These are phyloP conservation scores for Phrynocephalus versicolor DNA, from an alignment of 2,113 vertebrate species.

Conservation along the genomic window DNA sequence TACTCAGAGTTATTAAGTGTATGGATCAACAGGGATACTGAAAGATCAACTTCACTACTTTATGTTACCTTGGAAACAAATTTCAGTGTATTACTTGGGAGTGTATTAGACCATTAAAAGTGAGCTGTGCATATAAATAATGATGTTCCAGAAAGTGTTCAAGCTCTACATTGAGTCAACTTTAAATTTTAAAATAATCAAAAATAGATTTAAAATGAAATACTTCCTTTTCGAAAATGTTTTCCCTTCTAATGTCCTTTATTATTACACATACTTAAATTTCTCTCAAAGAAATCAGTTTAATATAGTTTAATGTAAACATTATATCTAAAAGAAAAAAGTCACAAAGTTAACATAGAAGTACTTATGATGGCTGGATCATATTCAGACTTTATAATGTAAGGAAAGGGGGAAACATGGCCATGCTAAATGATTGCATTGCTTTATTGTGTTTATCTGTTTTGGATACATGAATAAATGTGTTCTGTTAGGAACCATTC, in stretches of 20 bases:
- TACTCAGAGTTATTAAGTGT: not conserved
- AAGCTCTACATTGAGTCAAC: not conserved
- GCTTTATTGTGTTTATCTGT: too few relatives aligned
- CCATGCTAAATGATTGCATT: too few relatives aligned
- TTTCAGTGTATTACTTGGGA: not conserved
- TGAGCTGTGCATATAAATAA: not conserved
- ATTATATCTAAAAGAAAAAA: not conserved
- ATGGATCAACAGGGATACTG: not conserved
- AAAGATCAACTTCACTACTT: not conserved
- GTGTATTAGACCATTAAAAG: not conserved
- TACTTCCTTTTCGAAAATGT: not conserved
- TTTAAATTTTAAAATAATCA: not conserved
- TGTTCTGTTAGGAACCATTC: too few relatives aligned
- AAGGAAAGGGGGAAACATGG: too few relatives aligned
- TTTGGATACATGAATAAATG: too few relatives aligned
- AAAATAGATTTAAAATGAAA: not conserved
- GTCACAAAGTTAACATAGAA: not conserved
- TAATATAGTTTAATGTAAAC: not conserved
- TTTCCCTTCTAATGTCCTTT: not conserved
- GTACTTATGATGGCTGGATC: slow-evolving; percentile 3
- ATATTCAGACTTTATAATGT: not conserved
- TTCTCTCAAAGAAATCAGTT: not conserved
- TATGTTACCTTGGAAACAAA: not conserved
- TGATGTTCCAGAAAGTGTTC: not conserved
- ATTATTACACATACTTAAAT: not conserved